Evolutionary conservation across 1,140 invertebrate species (phyloP).

Genomic region (Drosophila albomicans): DNA sequence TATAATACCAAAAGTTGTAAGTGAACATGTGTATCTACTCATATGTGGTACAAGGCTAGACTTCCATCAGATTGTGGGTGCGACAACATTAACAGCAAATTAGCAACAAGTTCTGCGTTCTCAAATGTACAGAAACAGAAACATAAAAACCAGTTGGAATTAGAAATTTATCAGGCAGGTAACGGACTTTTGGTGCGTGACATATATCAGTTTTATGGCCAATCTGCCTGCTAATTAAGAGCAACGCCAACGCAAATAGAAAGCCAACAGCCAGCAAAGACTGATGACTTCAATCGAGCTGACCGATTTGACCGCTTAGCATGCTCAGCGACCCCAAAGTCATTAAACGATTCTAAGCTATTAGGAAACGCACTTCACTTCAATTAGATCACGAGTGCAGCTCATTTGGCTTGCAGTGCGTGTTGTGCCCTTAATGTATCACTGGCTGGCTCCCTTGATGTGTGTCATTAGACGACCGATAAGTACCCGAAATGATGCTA

Average conservation of each 20-base stretch:
- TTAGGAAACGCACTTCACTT: conserved; percentile 45
- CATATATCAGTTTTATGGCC: conserved; percentile 75
- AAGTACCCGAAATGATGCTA: conserved; percentile 26
- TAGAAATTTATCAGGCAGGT: conserved; percentile 52
- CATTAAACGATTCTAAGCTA: conserved; percentile 44
- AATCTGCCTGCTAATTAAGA: conserved; percentile 69
- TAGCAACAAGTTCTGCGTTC: conserved; percentile 36
- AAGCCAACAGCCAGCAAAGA: conserved; percentile 37
- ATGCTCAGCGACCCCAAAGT: conserved; percentile 35
- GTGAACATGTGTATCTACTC: background rate
- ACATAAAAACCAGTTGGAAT: conserved; percentile 53
- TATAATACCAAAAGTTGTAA: background rate
- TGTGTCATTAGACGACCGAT: conserved; percentile 21
- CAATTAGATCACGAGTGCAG: conserved; percentile 51
- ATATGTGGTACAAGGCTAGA: conserved; percentile 18
- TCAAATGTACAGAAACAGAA: conserved; percentile 8
- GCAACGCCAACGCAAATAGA: conserved; percentile 67
- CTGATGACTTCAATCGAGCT: conserved; percentile 59
- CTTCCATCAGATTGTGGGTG: conserved; percentile 43
- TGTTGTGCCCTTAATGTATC: conserved; percentile 66
- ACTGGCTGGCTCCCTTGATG: conserved; percentile 34
- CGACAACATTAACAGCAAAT: conserved; percentile 42
- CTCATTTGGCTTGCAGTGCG: conserved; percentile 35
- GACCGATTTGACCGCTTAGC: conserved; percentile 23
- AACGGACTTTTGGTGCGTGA: conserved; percentile 64